Evolutionary conservation across 1,140 invertebrate genomes (phyloP).

Genomic region (Lepeophtheirus salmonis): DNA sequence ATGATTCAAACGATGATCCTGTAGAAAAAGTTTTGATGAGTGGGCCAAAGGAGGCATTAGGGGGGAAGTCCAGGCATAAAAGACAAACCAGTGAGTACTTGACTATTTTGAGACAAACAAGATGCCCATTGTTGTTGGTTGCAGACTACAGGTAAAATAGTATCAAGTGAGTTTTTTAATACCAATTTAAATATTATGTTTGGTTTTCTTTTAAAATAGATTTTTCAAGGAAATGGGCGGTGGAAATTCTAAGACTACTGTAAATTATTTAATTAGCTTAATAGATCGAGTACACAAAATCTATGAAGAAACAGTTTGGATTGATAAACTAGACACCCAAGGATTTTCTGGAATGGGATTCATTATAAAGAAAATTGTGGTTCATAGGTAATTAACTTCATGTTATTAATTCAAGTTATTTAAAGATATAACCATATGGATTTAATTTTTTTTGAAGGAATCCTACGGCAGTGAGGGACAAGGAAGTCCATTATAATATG

Average conservation of each 20-base stretch:
- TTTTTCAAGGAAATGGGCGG: slow-evolving; percentile 89
- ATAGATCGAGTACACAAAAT: slow-evolving; percentile 82
- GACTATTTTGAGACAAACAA: slow-evolving; percentile 51
- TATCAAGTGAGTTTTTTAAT: not conserved
- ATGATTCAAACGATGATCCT: not conserved
- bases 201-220: slow-evolving; percentile 24
- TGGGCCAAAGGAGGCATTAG: not conserved
- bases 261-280: slow-evolving; percentile 80
- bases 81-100: not conserved
- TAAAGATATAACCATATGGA: too few relatives aligned
- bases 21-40: too few relatives aligned
- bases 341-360: slow-evolving; percentile 80
- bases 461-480: slow-evolving; percentile 57
- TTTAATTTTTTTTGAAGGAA: slow-evolving; percentile 29
- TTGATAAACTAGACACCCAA: slow-evolving; percentile 52
- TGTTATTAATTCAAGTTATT: too few relatives aligned
- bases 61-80: not conserved
- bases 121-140: slow-evolving; percentile 74
- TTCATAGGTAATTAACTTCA: slow-evolving; percentile 48
- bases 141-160: slow-evolving; percentile 55
- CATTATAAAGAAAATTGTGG: slow-evolving; percentile 83
- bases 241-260: slow-evolving; percentile 76
- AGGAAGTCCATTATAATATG: slow-evolving; percentile 85
- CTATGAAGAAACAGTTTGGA: slow-evolving; percentile 79
- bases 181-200: not conserved